phyloP scores from a whole-genome alignment of 2,113 vertebrate genomes.

The Antechinus stuartii region DNA sequence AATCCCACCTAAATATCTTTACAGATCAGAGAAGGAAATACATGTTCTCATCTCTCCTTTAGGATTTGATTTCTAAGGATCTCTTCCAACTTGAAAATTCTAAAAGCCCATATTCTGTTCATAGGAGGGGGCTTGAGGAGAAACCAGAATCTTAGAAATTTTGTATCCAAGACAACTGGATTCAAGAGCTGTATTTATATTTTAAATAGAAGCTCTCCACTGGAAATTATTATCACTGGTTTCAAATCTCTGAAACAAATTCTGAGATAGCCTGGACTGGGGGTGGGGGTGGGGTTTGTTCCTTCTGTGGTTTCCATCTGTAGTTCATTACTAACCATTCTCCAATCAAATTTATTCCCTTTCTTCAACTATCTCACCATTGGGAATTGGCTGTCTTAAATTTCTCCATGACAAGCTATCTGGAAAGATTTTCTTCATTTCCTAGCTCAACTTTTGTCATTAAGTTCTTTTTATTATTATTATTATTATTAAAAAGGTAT shows the following conservation, averaged over 20 bases:
- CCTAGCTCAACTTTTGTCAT: neutral
- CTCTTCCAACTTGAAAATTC: neutral
- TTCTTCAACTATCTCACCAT: neutral
- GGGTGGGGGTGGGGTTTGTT: neutral
- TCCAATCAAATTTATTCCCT: neutral
- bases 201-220: neutral
- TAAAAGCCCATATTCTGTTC: neutral
- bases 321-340: neutral
- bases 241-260: neutral
- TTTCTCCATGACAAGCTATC: neutral
- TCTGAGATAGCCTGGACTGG: neutral
- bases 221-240: neutral
- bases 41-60: neutral
- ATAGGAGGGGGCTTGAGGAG: neutral
- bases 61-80: neutral
- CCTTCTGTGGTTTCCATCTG: neutral
- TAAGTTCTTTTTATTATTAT: neutral
- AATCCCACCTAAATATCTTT: neutral
- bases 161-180: neutral
- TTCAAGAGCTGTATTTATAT: neutral
- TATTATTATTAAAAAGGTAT: neutral
- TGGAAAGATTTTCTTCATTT: neutral
- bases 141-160: neutral
- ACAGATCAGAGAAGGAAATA: neutral
- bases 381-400: neutral